Evolutionary conservation across 2,797 vertebrate genomes (phyloP), one percentile per base, ranked within the genome.

Genomic region (Acanthurus leucopareius): DNA sequence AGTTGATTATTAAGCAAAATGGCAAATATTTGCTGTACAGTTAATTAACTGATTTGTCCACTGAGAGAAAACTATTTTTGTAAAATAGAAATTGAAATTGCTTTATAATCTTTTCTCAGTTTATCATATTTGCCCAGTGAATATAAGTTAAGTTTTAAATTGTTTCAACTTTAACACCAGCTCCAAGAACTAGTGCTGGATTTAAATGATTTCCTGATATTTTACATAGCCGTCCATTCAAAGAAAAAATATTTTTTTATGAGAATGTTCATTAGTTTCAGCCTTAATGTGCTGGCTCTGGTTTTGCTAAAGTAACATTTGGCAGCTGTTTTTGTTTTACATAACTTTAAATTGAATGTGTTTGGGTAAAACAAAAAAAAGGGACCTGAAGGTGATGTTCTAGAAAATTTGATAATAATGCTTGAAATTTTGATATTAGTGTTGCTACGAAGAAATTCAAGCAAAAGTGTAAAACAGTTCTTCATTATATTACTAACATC

Each of bases 121-220:
- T 2, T 32, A 11, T 28, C 15, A 17, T 28, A 47, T 14, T 45
- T 1, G 4, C 11, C 9, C 44, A 10, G 28, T 28, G 2, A 17
- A 47, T 62, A 4, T 45, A 1, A 9, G 25, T 25, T 45, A 44
- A 32, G 25, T 47, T 62, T 28, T 22, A 13, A 20, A 22, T n/a
- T 4, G 7, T 20, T 40, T 28, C 40, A 61, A 61, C 20, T 22
- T 61, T 22, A 62, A 17, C n/a, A 0, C 1, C 28, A 19, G n/a
- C 0, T 59, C 0, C 4, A 2, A 28, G 28, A 28, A 28, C 28
- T 28, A 28, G 28, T 28, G 28, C 28, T 28, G 28, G 28, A 28
- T 28, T 28, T 28, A 28, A 28, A 28, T 2, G 3, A 44, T 44
- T 60, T 22, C 58, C n/a, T 60, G 13, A 16, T 3, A 22, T 47